Base-by-base conservation (phyloP, 2,888 invertebrate species). In the Melangyna quadrimaculata region DNA sequence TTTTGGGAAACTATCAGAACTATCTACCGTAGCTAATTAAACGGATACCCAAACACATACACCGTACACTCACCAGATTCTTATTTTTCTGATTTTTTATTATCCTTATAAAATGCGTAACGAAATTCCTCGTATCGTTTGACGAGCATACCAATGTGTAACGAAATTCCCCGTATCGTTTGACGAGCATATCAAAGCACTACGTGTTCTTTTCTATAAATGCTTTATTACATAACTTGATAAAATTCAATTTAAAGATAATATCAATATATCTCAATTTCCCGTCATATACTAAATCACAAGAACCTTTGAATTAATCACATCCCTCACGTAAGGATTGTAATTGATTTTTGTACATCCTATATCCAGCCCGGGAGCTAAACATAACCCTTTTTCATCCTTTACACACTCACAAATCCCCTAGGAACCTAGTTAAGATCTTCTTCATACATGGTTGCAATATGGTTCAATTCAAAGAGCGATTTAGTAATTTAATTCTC, bases 401-500 rank as follows among this genome's bases (percentile, higher is more conserved):
- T n/a, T 4, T 6, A 10, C 3, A 32, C 9, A 32, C 14, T 35
- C 32, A 14, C n/a, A 27, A 4, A 29, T 27, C 17, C 48, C 22
- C 17, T n/a, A 35, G 27, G 22, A 37, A 17, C 29, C 24, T 29
- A 17, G 14, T 27, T n/a, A 14, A 4, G 17, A 43, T 14, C 22
- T 17, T 35, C 17, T 17, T 37, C 8, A 5, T 10, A 12, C 27
- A 45, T 24, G 10, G 40, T n/a, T 70, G 32, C 65, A 48, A 51
- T 55, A 78, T 67, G 24, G 74, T 61, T 79, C 71, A 55, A 75
- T 84, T 80, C 75, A 75, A 72, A 72, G 59, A 79, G 22, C 75
- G 70, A 74, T 84, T 79, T 75, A 67, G 72, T 84, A 84, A 84
- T 84, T 77, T 80, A 84, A 80, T 80, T 75, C 75, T 61, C 27